Evolutionary conservation across 2,113 vertebrate species (phyloP), one percentile per base, ranked within the genome.

Genomic region (Channa maculata): DNA sequence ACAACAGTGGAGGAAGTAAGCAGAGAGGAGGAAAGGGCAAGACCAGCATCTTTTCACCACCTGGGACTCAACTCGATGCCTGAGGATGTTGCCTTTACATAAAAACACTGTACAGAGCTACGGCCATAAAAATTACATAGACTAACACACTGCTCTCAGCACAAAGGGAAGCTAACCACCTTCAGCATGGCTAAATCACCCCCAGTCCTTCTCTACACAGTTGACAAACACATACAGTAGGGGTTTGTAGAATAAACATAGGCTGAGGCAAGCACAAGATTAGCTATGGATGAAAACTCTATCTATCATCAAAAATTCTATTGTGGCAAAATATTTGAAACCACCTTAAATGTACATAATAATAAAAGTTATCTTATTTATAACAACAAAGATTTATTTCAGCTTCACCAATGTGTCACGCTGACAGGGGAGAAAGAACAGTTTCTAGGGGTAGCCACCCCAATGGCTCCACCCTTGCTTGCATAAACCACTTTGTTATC

Each of bases 11-110:
- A 50, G 46, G 52, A 39, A 61, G 37, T 62, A 36, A 62, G 45
- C 12, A 57, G 51, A 66, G 43, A 48, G 39, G 54, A 62, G 52
- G 66, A 69, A 77, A 77, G 75, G 64, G 60, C 36, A 83, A 66
- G 65, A 51, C 77, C 75, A 86, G 87, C 88, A 92, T 91, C 80
- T 91, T 92, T 84, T 83, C 67, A 84, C 85, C 92, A 92, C 89
- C 89, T 92, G 92, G 89, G 87, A 89, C 61, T 52, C 65, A 68
- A 75, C 49, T 69, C 14, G 69, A 53, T 65, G 68, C 84, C 84
- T 3, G 13, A 52, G 76, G 87, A 89, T 83, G 71, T 87, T 85
- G 88, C 79, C 74, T 90, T 90, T 89, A 89, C 64, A 77, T 85
- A 86, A 91, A 52, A 82, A 45, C 52, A 84, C 65, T 49, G 68